A percentile compares a stretch with the other conserved stretches of the same genome.
Conservation (phyloP, 2,888 invertebrate genomes). For the Salticus scenicus region DNA sequence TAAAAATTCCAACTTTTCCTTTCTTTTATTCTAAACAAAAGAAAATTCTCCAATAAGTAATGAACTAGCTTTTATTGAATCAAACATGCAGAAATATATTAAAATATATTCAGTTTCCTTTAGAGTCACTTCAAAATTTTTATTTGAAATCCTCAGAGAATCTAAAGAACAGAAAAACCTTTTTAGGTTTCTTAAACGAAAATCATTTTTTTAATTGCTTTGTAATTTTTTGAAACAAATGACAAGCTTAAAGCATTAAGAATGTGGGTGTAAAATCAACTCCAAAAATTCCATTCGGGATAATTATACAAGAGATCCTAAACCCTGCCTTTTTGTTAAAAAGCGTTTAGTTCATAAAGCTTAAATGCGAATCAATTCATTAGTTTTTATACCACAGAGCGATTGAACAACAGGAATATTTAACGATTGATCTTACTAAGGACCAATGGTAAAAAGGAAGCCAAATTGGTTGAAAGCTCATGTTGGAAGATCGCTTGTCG, state of each 20-base stretch:
- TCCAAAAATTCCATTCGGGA: conserved; percentile 24
- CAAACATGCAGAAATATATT: too few relatives aligned
- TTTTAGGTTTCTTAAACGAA: too few relatives aligned
- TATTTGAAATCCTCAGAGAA: too few relatives aligned
- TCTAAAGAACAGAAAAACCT: too few relatives aligned
- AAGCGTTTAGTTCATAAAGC: conserved; percentile 1
- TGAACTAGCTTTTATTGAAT: too few relatives aligned
- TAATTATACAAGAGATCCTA: conserved; percentile 29
- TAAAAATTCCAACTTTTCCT: too few relatives aligned
- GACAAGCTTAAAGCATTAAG: background rate
- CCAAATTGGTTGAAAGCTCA: conserved; percentile 44
- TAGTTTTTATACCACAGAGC: conserved; percentile 17
- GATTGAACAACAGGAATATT: conserved; percentile 16
- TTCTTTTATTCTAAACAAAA: too few relatives aligned
- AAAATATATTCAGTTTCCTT: too few relatives aligned
- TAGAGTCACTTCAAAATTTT: too few relatives aligned
- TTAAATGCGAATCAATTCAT: conserved; percentile 12
- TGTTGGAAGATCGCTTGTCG: conserved; percentile 24
- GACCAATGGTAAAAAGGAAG: conserved; percentile 29
- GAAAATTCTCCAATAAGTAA: too few relatives aligned
- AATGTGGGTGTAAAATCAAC: background rate
- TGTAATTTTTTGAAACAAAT: background rate
- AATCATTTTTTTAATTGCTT: too few relatives aligned
- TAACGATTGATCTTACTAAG: background rate
- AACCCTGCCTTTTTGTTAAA: background rate